Conservation (phyloP, 2,113 vertebrate genomes). For the Limnothrissa miodon region DNA sequence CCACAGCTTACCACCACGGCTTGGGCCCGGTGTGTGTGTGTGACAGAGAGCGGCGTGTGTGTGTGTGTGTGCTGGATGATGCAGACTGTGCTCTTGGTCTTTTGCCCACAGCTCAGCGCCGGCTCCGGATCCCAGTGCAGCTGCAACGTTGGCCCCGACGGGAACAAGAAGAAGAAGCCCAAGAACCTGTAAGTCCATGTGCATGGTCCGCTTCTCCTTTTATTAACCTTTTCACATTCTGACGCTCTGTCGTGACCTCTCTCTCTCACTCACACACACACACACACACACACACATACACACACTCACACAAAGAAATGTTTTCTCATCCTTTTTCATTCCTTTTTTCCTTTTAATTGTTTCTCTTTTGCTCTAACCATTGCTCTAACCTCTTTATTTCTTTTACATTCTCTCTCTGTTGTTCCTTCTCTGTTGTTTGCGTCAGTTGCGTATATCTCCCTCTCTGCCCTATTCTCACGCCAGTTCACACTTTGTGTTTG, state of each 20-base stretch:
- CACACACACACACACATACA: too few species aligned
- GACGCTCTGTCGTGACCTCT: background rate
- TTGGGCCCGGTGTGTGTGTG: background rate
- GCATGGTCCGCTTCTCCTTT: background rate
- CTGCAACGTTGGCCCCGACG: constrained; percentile 74
- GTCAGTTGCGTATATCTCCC: background rate
- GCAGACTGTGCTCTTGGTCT: constrained; percentile 69
- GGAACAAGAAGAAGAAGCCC: constrained; percentile 82
- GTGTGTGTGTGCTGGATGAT: constrained; percentile 60
- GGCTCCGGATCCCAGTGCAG: constrained; percentile 75
- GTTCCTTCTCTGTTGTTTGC: background rate
- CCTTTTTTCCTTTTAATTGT: background rate
- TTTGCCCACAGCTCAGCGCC: constrained; percentile 78
- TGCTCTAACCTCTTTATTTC: background rate
- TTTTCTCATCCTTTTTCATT: background rate
- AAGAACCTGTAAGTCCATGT: constrained; percentile 86
- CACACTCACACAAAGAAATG: too few species aligned
- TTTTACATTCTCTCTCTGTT: background rate
- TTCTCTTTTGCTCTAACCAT: background rate
- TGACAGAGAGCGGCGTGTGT: background rate
- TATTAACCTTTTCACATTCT: background rate
- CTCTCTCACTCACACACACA: background rate
- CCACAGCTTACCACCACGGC: background rate
- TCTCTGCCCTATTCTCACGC: background rate
- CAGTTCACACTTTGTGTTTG: background rate